A percentile compares a stretch with the other conserved stretches of the same genome.
Conservation (phyloP, 2,797 vertebrate species). For the Falco rusticolus region DNA sequence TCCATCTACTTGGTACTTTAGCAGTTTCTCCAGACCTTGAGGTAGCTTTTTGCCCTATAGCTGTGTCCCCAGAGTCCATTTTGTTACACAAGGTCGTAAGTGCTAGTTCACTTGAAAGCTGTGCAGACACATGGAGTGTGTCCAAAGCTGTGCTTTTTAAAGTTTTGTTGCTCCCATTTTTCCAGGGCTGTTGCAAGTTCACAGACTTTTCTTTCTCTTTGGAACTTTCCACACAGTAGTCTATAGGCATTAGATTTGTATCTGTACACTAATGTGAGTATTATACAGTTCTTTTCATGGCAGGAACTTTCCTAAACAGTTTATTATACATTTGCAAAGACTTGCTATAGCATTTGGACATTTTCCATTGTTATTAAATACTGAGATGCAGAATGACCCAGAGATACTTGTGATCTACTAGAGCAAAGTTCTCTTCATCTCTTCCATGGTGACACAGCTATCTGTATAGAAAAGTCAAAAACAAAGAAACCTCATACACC, state of each 20-base stretch:
- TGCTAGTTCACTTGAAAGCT: slow-evolving; percentile 85
- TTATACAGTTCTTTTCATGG: slow-evolving; percentile 77
- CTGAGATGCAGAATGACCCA: slow-evolving; percentile 52
- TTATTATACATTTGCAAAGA: slow-evolving; percentile 68
- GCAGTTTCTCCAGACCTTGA: slow-evolving; percentile 90
- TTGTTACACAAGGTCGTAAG: slow-evolving; percentile 80
- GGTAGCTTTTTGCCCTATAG: slow-evolving; percentile 88
- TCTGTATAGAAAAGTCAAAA: slow-evolving; percentile 58
- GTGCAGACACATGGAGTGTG: slow-evolving; percentile 84
- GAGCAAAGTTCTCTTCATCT: slow-evolving; percentile 59
- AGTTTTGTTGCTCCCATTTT: slow-evolving; percentile 81
- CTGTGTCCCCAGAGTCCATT: slow-evolving; percentile 92
- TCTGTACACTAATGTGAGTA: slow-evolving; percentile 64
- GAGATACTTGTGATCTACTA: slow-evolving; percentile 68
- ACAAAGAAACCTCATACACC: background rate
- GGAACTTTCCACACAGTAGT: slow-evolving; percentile 72
- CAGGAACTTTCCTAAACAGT: slow-evolving; percentile 67
- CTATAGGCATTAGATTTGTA: slow-evolving; percentile 74
- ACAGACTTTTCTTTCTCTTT: slow-evolving; percentile 74
- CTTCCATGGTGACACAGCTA: slow-evolving; percentile 62
- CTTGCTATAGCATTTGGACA: slow-evolving; percentile 70
- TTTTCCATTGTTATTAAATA: slow-evolving; percentile 65
- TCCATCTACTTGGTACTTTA: slow-evolving; percentile 90
- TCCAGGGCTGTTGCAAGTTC: slow-evolving; percentile 69
- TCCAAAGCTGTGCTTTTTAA: slow-evolving; percentile 79